Evolutionary conservation across 2,113 vertebrate species (phyloP).

Genomic region (Colistium nudipinnis): DNA sequence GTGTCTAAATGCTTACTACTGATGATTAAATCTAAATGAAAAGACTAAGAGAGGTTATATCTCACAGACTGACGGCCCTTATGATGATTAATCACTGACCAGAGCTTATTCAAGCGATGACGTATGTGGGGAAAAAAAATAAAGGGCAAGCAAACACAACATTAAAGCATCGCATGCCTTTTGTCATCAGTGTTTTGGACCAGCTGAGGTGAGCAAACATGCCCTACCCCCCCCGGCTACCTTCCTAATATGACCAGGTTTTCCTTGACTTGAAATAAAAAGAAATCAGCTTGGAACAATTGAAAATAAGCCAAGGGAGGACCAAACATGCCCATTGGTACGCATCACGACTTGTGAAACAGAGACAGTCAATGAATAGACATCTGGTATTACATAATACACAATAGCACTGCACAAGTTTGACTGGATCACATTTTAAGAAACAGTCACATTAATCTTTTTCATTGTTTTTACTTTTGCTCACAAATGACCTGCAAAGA

Average conservation of each 20-base stretch:
- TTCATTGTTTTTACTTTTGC: not conserved
- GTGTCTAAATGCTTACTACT: conserved; percentile 29
- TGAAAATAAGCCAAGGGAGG: conserved; percentile 36
- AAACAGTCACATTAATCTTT: conserved; percentile 4
- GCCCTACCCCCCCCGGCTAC: conserved; percentile 13
- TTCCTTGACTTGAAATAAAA: conserved; percentile 32
- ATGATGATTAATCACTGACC: conserved; percentile 62
- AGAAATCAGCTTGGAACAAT: not conserved
- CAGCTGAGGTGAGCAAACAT: conserved; percentile 38
- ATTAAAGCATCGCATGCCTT: conserved; percentile 54
- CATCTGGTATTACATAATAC: conserved; percentile 20
- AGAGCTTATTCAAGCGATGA: conserved; percentile 51
- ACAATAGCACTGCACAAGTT: conserved; percentile 28
- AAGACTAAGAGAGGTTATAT: conserved; percentile 48
- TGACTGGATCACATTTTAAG: conserved; percentile 15
- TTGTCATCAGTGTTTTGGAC: conserved; percentile 50
- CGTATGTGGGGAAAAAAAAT: conserved; percentile 63
- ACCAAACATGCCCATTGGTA: conserved; percentile 12
- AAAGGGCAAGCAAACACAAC: conserved; percentile 56
- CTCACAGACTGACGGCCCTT: conserved; percentile 50
- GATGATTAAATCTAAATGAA: conserved; percentile 50
- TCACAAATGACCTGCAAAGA: not conserved
- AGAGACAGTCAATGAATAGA: conserved; percentile 25
- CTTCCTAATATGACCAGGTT: conserved; percentile 47
- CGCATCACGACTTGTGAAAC: conserved; percentile 27